These are phyloP conservation scores for Horisme vitalbata DNA, from an alignment of 2,888 invertebrate genomes.

Conservation along the genomic window DNA sequence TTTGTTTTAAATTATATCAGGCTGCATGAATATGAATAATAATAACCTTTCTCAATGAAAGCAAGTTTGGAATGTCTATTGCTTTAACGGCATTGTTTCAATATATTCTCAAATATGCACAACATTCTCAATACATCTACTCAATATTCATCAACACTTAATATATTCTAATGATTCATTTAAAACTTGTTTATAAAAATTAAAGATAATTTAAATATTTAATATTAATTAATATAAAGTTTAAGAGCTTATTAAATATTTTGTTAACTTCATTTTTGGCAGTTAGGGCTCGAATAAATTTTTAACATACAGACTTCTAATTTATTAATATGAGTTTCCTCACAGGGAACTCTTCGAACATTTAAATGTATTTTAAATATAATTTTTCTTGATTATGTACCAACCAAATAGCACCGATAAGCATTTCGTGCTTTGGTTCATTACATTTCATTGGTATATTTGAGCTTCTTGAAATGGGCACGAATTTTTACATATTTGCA, in stretches of 20 bases:
- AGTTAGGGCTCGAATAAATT: constrained; percentile 32
- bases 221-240: constrained; percentile 37
- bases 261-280: constrained; percentile 41
- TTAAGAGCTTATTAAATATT: constrained; percentile 37
- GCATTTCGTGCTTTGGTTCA: constrained; percentile 19
- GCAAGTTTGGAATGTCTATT: constrained; percentile 59
- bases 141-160: constrained; percentile 33
- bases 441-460: constrained; percentile 4
- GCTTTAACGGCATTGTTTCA: constrained; percentile 35
- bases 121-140: constrained; percentile 24
- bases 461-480: constrained; percentile 12
- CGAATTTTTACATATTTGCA: background rate
- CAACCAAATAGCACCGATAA: constrained; percentile 45
- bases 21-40: background rate
- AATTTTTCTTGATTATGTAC: constrained; percentile 26
- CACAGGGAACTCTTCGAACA: constrained; percentile 48
- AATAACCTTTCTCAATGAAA: constrained; percentile 5
- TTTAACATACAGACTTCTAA: constrained; percentile 4
- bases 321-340: constrained; percentile 10
- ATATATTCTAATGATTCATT: constrained; percentile 34
- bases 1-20: constrained; percentile 19
- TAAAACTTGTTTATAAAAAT: constrained; percentile 36
- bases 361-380: constrained; percentile 49
- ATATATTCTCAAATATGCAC: constrained; percentile 18
- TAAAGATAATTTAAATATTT: constrained; percentile 38